Percentiles rank a stretch among this genome's conserved stretches.
Conservation (phyloP, 2,888 invertebrate species). For the Orthosia cruda region DNA sequence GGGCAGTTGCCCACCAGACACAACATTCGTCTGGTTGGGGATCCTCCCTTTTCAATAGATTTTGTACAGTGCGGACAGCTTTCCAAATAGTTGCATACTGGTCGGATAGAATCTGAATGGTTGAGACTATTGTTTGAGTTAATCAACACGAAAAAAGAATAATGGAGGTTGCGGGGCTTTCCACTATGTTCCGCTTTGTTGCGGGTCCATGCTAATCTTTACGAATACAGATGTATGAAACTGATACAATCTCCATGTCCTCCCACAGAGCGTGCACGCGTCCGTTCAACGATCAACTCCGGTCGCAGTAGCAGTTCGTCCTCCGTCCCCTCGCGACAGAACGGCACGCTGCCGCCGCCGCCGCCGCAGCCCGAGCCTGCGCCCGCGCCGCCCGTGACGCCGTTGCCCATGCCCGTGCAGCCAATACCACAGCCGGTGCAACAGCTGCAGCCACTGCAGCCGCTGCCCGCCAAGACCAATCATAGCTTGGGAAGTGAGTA, state of each 20-base stretch:
- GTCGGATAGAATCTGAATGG: too few relatives aligned
- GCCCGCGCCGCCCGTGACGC: conserved; percentile 18
- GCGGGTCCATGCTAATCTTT: background rate
- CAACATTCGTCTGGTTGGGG: too few relatives aligned
- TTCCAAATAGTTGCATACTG: too few relatives aligned
- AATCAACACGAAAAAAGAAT: too few relatives aligned
- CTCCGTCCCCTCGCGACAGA: conserved; percentile 70
- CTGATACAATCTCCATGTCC: background rate
- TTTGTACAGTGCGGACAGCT: too few relatives aligned
- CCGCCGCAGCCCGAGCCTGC: conserved; percentile 67
- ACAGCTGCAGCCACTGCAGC: conserved; percentile 57
- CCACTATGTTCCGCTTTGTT: too few relatives aligned
- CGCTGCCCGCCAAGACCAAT: conserved; percentile 71
- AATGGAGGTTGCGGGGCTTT: too few relatives aligned
- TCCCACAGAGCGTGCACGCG: conserved; percentile 80
- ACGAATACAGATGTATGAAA: background rate
- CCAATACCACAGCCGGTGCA: conserved; percentile 54
- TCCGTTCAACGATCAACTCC: conserved; percentile 75
- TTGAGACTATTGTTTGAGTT: too few relatives aligned
- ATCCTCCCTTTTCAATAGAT: too few relatives aligned
- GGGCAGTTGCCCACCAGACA: too few relatives aligned
- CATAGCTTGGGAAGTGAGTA: conserved; percentile 69
- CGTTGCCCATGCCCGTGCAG: conserved; percentile 22
- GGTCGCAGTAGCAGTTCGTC: conserved; percentile 76
- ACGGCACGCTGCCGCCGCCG: conserved; percentile 77